Percentiles rank a stretch among this genome's conserved stretches.
These are phyloP conservation scores for Thelaira solivaga DNA, from an alignment of 2,888 invertebrate genomes.

Conservation along the genomic window DNA sequence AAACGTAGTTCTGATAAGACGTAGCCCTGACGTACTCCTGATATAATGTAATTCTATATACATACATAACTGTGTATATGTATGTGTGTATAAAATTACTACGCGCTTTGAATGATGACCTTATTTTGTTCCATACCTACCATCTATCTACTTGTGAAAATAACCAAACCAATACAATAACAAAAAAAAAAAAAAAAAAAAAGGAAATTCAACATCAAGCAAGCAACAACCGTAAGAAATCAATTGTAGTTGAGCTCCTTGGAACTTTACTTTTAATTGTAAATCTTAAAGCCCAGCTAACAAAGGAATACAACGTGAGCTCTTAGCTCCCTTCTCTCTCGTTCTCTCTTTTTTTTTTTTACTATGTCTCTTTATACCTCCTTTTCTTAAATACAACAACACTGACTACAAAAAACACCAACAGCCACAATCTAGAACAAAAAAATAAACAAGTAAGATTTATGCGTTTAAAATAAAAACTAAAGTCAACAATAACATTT, in stretches of 20 bases:
- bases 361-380: too few relatives aligned
- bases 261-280: not conserved
- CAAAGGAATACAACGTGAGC: conserved; percentile 18
- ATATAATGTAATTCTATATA: conserved; percentile 47
- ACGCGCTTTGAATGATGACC: conserved; percentile 47
- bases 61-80: conserved; percentile 41
- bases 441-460: conserved; percentile 28
- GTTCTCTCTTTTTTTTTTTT: not conserved
- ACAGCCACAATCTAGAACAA: conserved; percentile 37
- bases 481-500: conserved; percentile 14
- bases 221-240: not conserved
- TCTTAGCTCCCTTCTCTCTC: not conserved
- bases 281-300: not conserved
- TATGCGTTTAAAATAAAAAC: not conserved
- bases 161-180: too few relatives aligned
- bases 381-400: conserved; percentile 22
- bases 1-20: conserved; percentile 57
- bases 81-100: conserved; percentile 51
- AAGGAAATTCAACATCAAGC: not conserved
- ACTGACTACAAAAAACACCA: too few relatives aligned
- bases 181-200: not conserved
- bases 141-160: too few relatives aligned
- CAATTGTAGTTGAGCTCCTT: conserved; percentile 1
- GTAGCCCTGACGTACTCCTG: conserved; percentile 55
- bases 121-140: conserved; percentile 39